Evolutionary conservation across 2,113 vertebrate genomes (phyloP).

Genomic region (Nothocercus julius): DNA sequence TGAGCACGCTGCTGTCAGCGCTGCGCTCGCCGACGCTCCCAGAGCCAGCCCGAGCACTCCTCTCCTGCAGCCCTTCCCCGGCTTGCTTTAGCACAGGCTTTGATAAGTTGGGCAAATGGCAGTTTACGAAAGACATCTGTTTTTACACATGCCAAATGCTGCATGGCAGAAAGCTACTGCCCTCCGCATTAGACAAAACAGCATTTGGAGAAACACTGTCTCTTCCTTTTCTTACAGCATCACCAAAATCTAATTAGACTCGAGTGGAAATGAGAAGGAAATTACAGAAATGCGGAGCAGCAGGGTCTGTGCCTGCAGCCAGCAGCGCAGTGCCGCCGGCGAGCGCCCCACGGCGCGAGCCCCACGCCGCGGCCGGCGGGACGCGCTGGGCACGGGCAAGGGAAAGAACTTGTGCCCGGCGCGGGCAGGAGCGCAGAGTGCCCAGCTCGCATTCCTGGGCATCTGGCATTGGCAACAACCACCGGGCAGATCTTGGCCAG

Average conservation of each 20-base stretch:
- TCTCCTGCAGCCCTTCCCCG: background rate
- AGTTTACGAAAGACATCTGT: background rate
- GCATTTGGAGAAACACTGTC: background rate
- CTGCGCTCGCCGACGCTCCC: conserved; percentile 3
- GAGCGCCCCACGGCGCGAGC: background rate
- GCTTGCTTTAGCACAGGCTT: background rate
- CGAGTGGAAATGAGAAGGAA: conserved; percentile 8
- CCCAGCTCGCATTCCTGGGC: background rate
- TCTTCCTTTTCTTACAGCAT: background rate
- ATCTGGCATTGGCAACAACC: background rate
- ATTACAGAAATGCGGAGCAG: conserved; percentile 25
- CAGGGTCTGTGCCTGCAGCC: background rate
- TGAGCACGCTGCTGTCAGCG: conserved; percentile 15
- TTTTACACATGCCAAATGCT: background rate
- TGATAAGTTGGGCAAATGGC: background rate
- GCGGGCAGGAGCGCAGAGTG: background rate
- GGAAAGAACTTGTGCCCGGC: background rate
- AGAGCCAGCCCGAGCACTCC: background rate
- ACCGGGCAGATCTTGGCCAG: background rate
- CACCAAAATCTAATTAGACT: background rate
- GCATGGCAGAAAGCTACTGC: conserved; percentile 12
- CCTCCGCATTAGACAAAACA: background rate
- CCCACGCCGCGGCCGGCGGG: rapidly evolving
- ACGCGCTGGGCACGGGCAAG: background rate
- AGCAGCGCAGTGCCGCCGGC: background rate